Conservation (phyloP, 2,888 invertebrate species). For the Caenorhabditis virilis region DNA sequence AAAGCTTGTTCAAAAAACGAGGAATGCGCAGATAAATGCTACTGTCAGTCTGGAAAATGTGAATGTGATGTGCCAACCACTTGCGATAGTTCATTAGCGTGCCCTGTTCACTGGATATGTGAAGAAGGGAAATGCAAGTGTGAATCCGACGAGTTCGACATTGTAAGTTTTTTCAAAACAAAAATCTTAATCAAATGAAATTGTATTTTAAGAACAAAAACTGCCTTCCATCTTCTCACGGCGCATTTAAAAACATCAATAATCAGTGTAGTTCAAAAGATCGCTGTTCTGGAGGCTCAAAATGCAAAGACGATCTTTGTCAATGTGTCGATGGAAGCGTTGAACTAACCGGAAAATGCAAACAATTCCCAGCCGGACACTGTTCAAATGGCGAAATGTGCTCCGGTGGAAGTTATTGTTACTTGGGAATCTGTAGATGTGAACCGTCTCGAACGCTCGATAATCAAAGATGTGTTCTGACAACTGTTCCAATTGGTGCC, state of each 20-base stretch:
- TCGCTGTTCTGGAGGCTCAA: conserved; percentile 62
- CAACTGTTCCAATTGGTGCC: conserved; percentile 52
- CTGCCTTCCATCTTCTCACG: conserved; percentile 30
- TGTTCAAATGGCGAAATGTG: conserved; percentile 62
- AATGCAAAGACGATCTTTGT: conserved; percentile 57
- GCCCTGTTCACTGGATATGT: conserved; percentile 29
- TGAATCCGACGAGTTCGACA: conserved; percentile 31
- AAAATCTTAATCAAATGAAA: not conserved
- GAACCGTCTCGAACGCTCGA: conserved; percentile 29
- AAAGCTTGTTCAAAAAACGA: no score
- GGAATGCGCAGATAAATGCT: no score
- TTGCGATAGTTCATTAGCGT: conserved; percentile 8
- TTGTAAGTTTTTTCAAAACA: conserved; percentile 11
- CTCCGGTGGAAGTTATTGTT: conserved; percentile 58
- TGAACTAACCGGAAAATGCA: conserved; percentile 49
- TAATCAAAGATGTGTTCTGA: conserved; percentile 44
- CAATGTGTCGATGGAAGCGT: conserved; percentile 59
- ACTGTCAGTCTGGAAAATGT: no score
- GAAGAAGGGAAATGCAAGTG: conserved; percentile 41
- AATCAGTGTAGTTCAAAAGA: conserved; percentile 51
- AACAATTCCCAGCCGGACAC: conserved; percentile 42
- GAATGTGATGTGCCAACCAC: conserved; percentile 3
- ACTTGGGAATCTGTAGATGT: conserved; percentile 63
- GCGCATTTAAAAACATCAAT: conserved; percentile 52
- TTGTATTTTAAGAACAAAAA: conserved; percentile 38